phyloP scores from a whole-genome alignment of 2,888 invertebrate species.

The Prionchulus punctatus region DNA sequence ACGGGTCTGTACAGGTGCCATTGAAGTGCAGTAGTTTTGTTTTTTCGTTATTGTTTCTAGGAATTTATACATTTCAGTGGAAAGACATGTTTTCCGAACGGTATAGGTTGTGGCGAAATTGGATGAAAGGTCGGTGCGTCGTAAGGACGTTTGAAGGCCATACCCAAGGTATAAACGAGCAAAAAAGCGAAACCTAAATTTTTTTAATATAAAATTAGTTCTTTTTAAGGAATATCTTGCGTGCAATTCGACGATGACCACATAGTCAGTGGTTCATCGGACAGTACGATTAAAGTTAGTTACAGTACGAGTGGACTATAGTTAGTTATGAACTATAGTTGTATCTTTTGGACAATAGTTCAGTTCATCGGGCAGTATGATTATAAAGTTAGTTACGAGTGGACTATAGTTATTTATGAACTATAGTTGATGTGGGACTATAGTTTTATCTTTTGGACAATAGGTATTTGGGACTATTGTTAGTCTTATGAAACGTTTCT shows the following conservation, averaged over 20 bases:
- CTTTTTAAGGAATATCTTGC: constrained; percentile 36
- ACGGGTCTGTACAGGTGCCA: not conserved
- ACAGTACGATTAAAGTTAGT: constrained; percentile 38
- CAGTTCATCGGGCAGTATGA: no score
- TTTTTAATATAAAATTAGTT: constrained; percentile 4
- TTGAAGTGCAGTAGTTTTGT: not conserved
- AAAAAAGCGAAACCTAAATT: constrained; percentile 2
- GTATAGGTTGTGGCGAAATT: constrained; percentile 38
- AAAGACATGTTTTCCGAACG: constrained; percentile 39
- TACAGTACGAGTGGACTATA: no score
- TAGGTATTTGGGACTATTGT: constrained; percentile 3
- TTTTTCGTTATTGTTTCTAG: not conserved
- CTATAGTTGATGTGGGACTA: not conserved
- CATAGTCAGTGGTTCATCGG: constrained; percentile 42
- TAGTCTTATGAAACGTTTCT: not conserved
- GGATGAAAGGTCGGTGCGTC: constrained; percentile 39
- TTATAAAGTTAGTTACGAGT: no score
- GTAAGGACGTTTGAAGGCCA: constrained; percentile 42
- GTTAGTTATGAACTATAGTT: no score
- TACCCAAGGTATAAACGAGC: constrained; percentile 33
- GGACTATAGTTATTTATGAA: not conserved
- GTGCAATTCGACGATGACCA: constrained; percentile 42
- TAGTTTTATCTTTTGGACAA: not conserved
- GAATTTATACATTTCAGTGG: constrained; percentile 30
- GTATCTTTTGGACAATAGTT: no score